Conservation (phyloP, 2,888 invertebrate genomes). For the Vannuccia rotundouncinata region DNA sequence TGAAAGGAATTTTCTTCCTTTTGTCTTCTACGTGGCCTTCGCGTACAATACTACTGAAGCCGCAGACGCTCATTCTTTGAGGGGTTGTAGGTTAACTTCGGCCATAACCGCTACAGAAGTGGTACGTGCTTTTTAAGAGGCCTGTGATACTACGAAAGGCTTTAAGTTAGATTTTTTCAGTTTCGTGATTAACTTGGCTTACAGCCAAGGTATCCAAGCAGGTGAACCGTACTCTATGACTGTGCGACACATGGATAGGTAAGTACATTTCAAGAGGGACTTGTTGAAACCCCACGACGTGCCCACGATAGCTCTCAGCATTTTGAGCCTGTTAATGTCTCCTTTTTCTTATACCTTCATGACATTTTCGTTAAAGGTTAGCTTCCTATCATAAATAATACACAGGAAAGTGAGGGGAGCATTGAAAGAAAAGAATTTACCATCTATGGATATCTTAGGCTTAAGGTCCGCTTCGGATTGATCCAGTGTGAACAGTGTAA, state of each 20-base stretch:
- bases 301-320: background rate
- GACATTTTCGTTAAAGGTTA: no score
- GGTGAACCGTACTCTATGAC: background rate
- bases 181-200: background rate
- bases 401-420: background rate
- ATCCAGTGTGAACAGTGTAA: background rate
- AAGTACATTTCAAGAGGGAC: background rate
- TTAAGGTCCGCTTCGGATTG: background rate
- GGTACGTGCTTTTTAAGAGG: background rate
- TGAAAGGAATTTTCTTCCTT: background rate
- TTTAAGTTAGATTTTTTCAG: background rate
- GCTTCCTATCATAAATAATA: background rate
- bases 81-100: background rate
- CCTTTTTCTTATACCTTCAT: no score
- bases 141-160: background rate
- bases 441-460: background rate
- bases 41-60: background rate
- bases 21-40: no score
- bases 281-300: background rate
- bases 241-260: background rate
- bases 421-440: background rate
- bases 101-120: background rate
- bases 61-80: background rate
- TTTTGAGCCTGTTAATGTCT: background rate
- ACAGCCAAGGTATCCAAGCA: background rate